Base-by-base conservation (phyloP, 2,113 vertebrate species). In the Ophiodon elongatus region DNA sequence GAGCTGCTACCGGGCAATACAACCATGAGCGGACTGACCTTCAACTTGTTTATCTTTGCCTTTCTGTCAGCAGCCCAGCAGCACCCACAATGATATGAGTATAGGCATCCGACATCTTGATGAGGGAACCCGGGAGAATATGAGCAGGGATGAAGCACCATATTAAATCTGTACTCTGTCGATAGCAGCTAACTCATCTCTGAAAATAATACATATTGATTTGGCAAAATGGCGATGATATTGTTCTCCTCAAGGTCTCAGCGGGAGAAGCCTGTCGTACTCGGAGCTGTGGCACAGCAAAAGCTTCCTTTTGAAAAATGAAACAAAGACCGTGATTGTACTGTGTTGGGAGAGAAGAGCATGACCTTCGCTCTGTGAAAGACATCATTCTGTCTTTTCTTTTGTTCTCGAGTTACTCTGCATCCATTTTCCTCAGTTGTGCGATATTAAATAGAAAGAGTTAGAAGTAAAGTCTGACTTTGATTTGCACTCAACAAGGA, bases 201-300 rank as follows among this genome's bases (percentile, higher is more conserved):
- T 76, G 68, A 88, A 87, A 89, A 76, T 80, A 79, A 84, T 81
- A 72, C 35, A 67, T 75, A 93, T 92, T 81, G 89, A 92, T 90
- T 80, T 11, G 50, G 39, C 17, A 64, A 79, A 80, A 84, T 83
- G 50, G 80, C 76, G 86, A 63, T 50, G 56, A 62, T 84, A 83
- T 77, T 87, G 79, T 88, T 87, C 73, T 71, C 50, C 68, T 79
- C 77, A 75, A 88, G 91, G 86, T 85, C 67, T 82, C 69, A 17
- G 73, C 19, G 37, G 57, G 47, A 62, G 41, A 62, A 11, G 60
- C 23, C 35, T 29, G 83, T 80, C 86, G 52, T 50, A 21, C 45
- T 52, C 39, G 2, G 29, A 43, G 76, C 68, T 37, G 37, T 33
- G 0, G 54, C 69, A 39, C 31, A 78, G 73, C 21, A 6, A 86